Percentiles rank a stretch among this genome's conserved stretches.
These are phyloP conservation scores for Merluccius polli DNA, from an alignment of 2,797 vertebrate genomes.

Conservation along the genomic window DNA sequence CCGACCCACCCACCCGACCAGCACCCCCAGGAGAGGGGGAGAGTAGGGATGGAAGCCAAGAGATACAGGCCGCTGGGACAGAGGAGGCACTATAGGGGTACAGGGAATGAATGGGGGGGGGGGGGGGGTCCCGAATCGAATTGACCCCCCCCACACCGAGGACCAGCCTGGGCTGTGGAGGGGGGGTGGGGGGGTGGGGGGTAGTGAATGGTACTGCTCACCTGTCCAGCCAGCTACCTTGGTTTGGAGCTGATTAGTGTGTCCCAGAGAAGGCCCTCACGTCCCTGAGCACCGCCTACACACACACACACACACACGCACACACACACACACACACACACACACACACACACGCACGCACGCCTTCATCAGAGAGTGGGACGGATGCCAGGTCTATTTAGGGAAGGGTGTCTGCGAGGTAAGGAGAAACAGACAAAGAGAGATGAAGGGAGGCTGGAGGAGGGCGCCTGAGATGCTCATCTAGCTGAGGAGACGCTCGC, in stretches of 20 bases:
- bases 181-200: slow-evolving; percentile 18
- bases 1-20: slow-evolving; percentile 60
- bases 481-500: slow-evolving; percentile 10
- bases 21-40: slow-evolving; percentile 16
- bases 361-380: slow-evolving; percentile 58
- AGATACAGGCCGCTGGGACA: slow-evolving; percentile 17
- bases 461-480: slow-evolving; percentile 16
- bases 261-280: slow-evolving; percentile 60
- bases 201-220: slow-evolving; percentile 54
- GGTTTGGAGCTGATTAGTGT: slow-evolving; percentile 69
- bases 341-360: slow-evolving; percentile 35
- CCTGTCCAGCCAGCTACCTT: slow-evolving; percentile 56
- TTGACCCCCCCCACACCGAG: background rate
- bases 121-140: background rate
- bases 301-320: slow-evolving; percentile 27
- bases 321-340: slow-evolving; percentile 9
- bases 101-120: slow-evolving; percentile 25
- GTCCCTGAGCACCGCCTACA: slow-evolving; percentile 61
- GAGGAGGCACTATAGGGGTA: background rate
- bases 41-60: slow-evolving; percentile 44
- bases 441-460: slow-evolving; percentile 32
- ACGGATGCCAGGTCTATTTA: slow-evolving; percentile 63
- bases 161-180: background rate
- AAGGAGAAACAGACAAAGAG: slow-evolving; percentile 54
- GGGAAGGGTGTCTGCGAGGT: slow-evolving; percentile 52